Evolutionary conservation across 2,113 vertebrate genomes (phyloP), one percentile per base, ranked within the genome.

Genomic region (Illadopsis cleaveri): DNA sequence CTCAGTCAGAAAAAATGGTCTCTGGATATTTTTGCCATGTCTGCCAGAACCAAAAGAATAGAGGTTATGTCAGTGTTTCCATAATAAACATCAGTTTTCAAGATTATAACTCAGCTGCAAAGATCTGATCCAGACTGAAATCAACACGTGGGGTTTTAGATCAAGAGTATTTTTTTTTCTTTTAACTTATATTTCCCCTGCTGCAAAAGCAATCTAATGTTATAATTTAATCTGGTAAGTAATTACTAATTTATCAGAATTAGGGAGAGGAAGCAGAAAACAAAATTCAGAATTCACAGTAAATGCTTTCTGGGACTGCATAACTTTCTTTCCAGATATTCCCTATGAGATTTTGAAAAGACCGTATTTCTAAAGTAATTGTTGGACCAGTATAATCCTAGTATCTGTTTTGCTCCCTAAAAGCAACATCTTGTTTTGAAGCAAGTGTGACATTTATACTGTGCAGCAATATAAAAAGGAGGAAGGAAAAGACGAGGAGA

Each of bases 31-130:
- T 96, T 87, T 83, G 48, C 35, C 65, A 56, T 48, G 69, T 77
- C 57, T 96, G 71, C 82, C 95, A 91, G 91, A 95, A 95, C 62
- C 54, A 69, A 44, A 97, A 91, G 72, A 93, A 95, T 62, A 95
- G 84, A 91, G 54, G 82, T 65, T 95, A 89, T 96, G 86, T 96
- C 95, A 96, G 69, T 95, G 64, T 97, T 97, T 97, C 94, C 96
- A 83, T 89, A 94, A 94, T 93, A 92, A 97, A 96, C 64, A 31
- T 66, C 91, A 95, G 66, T 94, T 85, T 95, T 97, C 70, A 10
- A 53, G 79, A 82, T 47, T 96, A 25, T 54, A 96, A 82, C 60
- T 94, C 68, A 86, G 71, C 78, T 94, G 66, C 91, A 72, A 94
- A 42, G 31, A 94, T 72, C 71, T 84, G 70, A 62, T 95, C 38